Conservation (phyloP, 2,113 vertebrate genomes). For the Strigops habroptila region DNA sequence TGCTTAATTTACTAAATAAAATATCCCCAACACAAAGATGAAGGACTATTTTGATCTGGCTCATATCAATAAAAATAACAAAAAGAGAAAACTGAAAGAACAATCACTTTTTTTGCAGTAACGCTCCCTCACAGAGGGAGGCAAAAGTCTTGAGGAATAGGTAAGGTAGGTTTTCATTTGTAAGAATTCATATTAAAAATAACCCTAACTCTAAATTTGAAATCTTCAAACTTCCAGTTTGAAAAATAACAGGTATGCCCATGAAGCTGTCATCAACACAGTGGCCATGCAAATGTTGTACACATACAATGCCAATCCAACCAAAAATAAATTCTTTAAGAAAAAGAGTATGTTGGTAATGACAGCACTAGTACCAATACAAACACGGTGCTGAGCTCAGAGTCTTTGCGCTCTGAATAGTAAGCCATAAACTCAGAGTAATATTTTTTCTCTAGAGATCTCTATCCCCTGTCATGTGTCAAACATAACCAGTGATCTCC, state of each 20-base stretch:
- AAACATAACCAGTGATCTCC: conserved; percentile 79
- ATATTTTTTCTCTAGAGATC: conserved; percentile 33
- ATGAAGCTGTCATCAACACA: conserved; percentile 53
- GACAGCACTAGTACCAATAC: conserved; percentile 63
- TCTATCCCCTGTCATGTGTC: conserved; percentile 67
- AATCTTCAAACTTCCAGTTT: conserved; percentile 42
- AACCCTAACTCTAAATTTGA: conserved; percentile 67
- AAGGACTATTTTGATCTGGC: conserved; percentile 64
- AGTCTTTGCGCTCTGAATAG: conserved; percentile 47
- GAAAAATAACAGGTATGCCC: conserved; percentile 49
- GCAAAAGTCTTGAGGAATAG: conserved; percentile 70
- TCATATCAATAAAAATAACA: conserved; percentile 54
- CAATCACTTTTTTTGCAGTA: conserved; percentile 65
- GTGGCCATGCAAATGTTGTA: conserved; percentile 58
- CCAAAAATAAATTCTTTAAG: conserved; percentile 44
- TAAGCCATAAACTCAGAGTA: conserved; percentile 45
- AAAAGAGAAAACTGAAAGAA: conserved; percentile 53
- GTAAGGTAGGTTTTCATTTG: conserved; percentile 62
- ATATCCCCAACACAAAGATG: conserved; percentile 64
- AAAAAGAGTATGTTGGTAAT: conserved; percentile 46
- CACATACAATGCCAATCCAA: conserved; percentile 45
- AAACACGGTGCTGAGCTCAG: conserved; percentile 55
- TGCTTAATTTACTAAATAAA: conserved; percentile 70
- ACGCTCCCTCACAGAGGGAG: conserved; percentile 76
- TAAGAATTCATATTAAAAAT: conserved; percentile 67